Evolutionary conservation across 2,113 vertebrate species (phyloP).

Genomic region (Meleagris gallopavo): DNA sequence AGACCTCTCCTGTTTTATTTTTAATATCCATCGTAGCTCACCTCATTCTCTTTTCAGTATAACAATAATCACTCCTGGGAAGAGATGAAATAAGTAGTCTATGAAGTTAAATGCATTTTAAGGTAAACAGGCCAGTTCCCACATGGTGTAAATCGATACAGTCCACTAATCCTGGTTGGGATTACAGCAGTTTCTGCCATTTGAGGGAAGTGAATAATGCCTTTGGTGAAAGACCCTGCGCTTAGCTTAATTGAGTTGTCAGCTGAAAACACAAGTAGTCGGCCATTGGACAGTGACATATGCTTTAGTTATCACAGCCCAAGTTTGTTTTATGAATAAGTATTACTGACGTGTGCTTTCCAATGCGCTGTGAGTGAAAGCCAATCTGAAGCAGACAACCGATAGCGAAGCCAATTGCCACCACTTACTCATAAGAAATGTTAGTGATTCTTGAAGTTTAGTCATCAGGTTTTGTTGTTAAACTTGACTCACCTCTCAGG

Average conservation of each 20-base stretch:
- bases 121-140: neutral
- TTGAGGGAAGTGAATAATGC: neutral
- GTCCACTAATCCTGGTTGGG: neutral
- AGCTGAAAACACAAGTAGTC: neutral
- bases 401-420: accelerated
- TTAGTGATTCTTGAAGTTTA: neutral
- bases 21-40: neutral
- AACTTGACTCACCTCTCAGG: neutral
- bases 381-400: neutral
- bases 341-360: neutral
- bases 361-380: neutral
- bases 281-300: neutral
- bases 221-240: neutral
- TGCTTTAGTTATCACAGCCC: neutral
- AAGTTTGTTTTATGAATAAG: neutral
- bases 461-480: neutral
- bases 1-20: neutral
- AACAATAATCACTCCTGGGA: neutral
- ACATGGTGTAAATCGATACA: neutral
- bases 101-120: neutral
- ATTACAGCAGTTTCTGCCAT: neutral
- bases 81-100: neutral
- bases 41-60: neutral
- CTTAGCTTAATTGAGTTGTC: neutral
- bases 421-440: neutral